Evolutionary conservation across 2,888 invertebrate species (phyloP), one percentile per base, ranked within the genome.

Genomic region (Tiphia femorata): DNA sequence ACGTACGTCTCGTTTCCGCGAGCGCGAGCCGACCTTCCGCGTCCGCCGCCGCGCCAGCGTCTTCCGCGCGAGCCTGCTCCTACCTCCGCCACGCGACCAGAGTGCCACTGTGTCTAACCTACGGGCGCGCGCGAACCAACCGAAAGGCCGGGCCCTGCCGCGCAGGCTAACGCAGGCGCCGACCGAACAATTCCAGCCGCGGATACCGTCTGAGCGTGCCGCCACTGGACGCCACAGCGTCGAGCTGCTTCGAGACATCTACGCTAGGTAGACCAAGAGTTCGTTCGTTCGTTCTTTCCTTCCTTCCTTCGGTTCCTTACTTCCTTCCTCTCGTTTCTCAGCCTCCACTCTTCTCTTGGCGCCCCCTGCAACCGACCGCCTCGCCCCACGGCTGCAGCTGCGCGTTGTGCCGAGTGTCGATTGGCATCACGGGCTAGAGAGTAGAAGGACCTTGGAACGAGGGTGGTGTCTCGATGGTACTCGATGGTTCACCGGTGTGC

Each of bases 361-460:
- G n/a, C n/a, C n/a, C n/a, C n/a, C n/a, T n/a, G n/a, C n/a, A n/a
- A n/a, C n/a, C 64, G 64, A 50, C 63, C 59, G 58, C 57, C 29
- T 2, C 10, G 33, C 10, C 38, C 19, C 62, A 49, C 46, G 14
- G 49, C 44, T 58, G 69, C 69, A 67, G 70, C 69, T 69, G 69
- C 69, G 69, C 69, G 56, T 55, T 64, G n/a, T 21, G 46, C 46
- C 19, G 20, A 10, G 38, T 19, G 38, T 16, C 17, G 17, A 19
- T 20, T n/a, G n/a, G n/a, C n/a, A n/a, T n/a, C n/a, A n/a, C n/a
- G n/a, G n/a, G n/a, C n/a, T n/a, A n/a, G n/a, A n/a, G n/a, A n/a
- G n/a, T n/a, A n/a, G n/a, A n/a, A n/a, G n/a, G n/a, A n/a, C n/a
- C n/a, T n/a, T n/a, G n/a, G n/a, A n/a, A n/a, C n/a, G n/a, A n/a